Conservation (phyloP, 35 echinoderm and acorn worm species). For the Ophioderma brevispina region DNA sequence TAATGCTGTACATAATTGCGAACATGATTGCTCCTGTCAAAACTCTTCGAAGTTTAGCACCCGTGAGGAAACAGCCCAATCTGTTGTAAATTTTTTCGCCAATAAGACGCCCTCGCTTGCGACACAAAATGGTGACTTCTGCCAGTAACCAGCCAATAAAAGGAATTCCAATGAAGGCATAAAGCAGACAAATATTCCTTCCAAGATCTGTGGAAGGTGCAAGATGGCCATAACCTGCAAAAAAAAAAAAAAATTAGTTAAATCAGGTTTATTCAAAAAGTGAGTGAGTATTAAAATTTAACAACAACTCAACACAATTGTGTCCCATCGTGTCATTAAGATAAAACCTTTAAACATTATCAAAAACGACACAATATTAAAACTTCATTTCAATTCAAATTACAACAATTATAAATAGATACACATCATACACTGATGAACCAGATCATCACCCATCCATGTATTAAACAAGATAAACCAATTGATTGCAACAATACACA, state of each 20-base stretch:
- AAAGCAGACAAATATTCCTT: constrained; percentile 30
- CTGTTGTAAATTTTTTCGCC: background rate
- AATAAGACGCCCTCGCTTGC: background rate
- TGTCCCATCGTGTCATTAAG: too few species aligned
- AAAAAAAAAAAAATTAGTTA: background rate
- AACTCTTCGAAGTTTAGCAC: background rate
- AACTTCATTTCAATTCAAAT: too few species aligned
- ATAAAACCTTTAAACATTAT: background rate
- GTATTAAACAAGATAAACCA: too few species aligned
- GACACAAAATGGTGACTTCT: constrained; percentile 20
- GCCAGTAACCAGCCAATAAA: constrained; percentile 26
- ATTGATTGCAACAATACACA: too few species aligned
- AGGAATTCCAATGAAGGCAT: constrained; percentile 53
- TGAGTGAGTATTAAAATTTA: too few species aligned
- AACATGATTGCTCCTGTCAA: constrained; percentile 15
- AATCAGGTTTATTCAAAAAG: background rate
- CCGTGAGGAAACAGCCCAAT: background rate
- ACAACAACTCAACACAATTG: too few species aligned
- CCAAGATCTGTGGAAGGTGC: constrained; percentile 35
- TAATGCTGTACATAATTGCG: background rate
- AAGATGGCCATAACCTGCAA: constrained; percentile 57
- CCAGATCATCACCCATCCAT: too few species aligned
- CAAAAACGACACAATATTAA: too few species aligned
- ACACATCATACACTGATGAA: too few species aligned
- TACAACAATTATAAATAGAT: too few species aligned